Percentiles rank a stretch among this genome's conserved stretches.
These are phyloP conservation scores for Hemistola chrysoprasaria DNA, from an alignment of 2,888 invertebrate genomes.

Conservation along the genomic window DNA sequence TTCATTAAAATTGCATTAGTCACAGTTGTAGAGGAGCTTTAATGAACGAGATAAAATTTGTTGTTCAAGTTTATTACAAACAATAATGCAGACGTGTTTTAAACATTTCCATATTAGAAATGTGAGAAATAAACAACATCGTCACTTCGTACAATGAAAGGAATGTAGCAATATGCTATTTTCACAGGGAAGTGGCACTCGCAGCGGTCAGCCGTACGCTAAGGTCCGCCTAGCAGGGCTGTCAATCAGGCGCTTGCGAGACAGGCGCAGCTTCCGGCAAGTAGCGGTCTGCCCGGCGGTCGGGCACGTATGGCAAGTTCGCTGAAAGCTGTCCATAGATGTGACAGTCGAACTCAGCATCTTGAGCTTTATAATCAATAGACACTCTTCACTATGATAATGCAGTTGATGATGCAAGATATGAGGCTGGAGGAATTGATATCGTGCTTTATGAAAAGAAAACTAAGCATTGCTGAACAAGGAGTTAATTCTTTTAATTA, in stretches of 20 bases:
- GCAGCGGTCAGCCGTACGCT: constrained; percentile 34
- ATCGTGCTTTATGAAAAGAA: too few species aligned
- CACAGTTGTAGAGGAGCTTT: too few species aligned
- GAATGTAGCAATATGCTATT: constrained; percentile 37
- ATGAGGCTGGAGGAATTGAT: too few species aligned
- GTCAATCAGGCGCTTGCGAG: constrained; percentile 50
- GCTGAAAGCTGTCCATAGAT: constrained; percentile 37
- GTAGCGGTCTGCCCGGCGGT: constrained; percentile 40
- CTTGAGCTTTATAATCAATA: too few species aligned
- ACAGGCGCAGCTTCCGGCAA: constrained; percentile 54
- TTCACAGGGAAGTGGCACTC: constrained; percentile 46
- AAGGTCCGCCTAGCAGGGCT: constrained; percentile 42
- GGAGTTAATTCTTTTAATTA: too few species aligned
- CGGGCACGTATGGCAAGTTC: constrained; percentile 27
- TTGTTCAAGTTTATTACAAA: background rate
- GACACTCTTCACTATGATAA: too few species aligned
- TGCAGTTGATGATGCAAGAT: too few species aligned
- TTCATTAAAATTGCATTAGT: too few species aligned
- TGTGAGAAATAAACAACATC: constrained; percentile 9
- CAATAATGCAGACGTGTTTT: background rate
- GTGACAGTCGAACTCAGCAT: constrained; percentile 27
- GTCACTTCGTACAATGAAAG: constrained; percentile 20
- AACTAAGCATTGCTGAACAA: too few species aligned
- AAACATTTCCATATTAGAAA: too few species aligned
- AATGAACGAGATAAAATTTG: too few species aligned